Evolutionary conservation across 2,113 vertebrate genomes (phyloP).

Genomic region (Ceyx melanurus): DNA sequence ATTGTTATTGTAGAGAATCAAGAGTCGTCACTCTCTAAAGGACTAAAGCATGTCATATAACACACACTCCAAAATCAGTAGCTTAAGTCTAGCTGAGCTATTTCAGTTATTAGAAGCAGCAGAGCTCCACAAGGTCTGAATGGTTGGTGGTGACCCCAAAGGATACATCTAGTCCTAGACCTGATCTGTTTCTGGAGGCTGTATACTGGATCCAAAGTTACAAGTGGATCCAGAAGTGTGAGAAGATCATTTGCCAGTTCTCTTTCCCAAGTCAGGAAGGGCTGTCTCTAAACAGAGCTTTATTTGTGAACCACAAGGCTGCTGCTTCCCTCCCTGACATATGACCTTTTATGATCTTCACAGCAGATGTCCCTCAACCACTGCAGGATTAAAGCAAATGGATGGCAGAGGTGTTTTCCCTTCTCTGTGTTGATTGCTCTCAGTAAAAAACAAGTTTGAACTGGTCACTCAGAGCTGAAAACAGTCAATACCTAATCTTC

Average conservation of each 20-base stretch:
- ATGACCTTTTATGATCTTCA: neutral
- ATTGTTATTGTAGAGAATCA: neutral
- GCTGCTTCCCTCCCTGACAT: neutral
- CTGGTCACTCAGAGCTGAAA: conserved; percentile 6
- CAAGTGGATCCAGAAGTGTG: neutral
- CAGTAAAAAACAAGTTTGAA: conserved; percentile 37
- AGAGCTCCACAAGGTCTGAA: neutral
- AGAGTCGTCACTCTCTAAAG: neutral
- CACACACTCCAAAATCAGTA: neutral
- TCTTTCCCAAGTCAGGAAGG: neutral
- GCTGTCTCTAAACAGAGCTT: neutral
- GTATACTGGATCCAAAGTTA: neutral
- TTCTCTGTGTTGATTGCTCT: neutral
- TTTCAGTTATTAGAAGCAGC: neutral
- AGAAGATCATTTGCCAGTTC: neutral
- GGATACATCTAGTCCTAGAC: neutral
- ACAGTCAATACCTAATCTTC: conserved; percentile 52
- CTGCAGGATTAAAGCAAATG: neutral
- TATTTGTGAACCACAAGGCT: neutral
- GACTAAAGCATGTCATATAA: neutral
- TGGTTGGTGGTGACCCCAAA: rapidly evolving
- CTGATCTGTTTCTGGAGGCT: neutral
- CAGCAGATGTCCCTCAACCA: conserved; percentile 20
- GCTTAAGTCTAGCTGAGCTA: neutral
- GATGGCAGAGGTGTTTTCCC: neutral